A percentile compares a stretch with the other conserved stretches of the same genome.
Conservation (phyloP, 2,113 vertebrate genomes). For the Acrocephalus kingi region DNA sequence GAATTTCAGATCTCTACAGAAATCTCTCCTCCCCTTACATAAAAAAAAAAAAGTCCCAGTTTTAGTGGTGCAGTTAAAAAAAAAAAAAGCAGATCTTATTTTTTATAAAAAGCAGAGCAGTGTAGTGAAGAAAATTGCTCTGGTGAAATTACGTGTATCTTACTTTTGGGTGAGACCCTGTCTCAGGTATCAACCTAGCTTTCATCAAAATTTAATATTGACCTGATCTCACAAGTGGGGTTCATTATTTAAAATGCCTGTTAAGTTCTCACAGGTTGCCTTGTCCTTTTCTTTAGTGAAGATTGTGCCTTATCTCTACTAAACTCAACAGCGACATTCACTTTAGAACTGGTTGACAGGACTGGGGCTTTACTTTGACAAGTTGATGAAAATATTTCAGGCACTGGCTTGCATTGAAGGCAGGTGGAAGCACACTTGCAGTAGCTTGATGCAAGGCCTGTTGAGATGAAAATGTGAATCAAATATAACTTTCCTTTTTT, state of each 20-base stretch:
- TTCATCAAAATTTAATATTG: conserved; percentile 32
- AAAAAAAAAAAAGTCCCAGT: not conserved
- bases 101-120: not conserved
- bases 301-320: not conserved
- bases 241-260: conserved; percentile 1
- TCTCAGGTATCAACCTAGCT: conserved; percentile 4
- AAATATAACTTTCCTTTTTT: not conserved
- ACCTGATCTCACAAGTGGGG: not conserved
- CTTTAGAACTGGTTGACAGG: not conserved
- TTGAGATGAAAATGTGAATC: not conserved
- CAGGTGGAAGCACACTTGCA: not conserved
- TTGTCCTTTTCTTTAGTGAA: not conserved
- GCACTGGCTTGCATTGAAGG: not conserved
- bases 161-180: not conserved
- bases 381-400: not conserved
- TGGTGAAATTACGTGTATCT: not conserved
- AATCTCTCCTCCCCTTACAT: not conserved
- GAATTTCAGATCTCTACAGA: not conserved
- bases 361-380: not conserved
- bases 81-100: no score
- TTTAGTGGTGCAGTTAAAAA: not conserved
- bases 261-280: not conserved
- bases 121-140: not conserved
- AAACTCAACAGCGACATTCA: not conserved
- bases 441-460: not conserved